These are phyloP conservation scores for Drosophila kepulauana DNA, from an alignment of 1,140 invertebrate species.

Conservation along the genomic window DNA sequence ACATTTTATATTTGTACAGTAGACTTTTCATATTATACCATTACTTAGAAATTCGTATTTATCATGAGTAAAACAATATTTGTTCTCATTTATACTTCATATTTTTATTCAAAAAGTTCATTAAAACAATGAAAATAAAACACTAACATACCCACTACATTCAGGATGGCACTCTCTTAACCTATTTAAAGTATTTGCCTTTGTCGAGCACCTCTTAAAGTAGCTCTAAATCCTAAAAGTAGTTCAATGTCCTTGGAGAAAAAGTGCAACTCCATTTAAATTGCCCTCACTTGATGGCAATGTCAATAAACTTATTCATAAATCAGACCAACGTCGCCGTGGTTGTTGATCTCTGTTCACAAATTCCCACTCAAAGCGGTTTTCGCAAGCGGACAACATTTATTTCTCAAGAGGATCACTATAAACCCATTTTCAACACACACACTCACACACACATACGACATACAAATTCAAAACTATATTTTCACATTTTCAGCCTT, in stretches of 20 bases:
- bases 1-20: no score
- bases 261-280: neutral
- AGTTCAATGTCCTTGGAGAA: neutral
- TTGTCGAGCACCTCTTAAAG: no score
- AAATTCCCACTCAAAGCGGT: slow-evolving; percentile 22
- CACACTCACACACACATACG: neutral
- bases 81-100: no score
- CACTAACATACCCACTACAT: no score
- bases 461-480: slow-evolving; percentile 53
- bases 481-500: slow-evolving; percentile 38
- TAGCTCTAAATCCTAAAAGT: no score
- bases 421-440: slow-evolving; percentile 66
- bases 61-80: no score
- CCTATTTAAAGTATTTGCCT: no score
- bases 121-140: no score
- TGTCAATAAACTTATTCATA: slow-evolving; percentile 58
- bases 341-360: slow-evolving; percentile 31
- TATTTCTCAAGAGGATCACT: slow-evolving; percentile 68
- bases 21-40: no score
- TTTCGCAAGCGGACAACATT: slow-evolving; percentile 15
- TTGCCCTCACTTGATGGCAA: slow-evolving; percentile 12
- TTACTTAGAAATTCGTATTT: no score
- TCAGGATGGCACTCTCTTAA: no score
- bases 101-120: no score
- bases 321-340: slow-evolving; percentile 44